phyloP scores from a whole-genome alignment of 2,113 vertebrate species.

The Chionis minor region DNA sequence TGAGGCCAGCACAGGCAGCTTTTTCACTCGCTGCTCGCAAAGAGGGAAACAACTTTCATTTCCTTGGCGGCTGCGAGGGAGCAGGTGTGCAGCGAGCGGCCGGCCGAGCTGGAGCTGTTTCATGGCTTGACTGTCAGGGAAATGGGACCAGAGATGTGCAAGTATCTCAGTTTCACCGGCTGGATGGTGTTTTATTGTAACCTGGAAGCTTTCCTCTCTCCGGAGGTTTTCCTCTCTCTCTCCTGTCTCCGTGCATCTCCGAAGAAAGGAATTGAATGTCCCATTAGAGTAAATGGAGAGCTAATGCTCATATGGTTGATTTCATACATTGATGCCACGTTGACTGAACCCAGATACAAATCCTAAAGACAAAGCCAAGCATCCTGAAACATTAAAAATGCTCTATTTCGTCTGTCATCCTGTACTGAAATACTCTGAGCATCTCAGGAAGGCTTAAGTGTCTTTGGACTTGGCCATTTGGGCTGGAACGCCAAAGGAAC shows the following conservation, averaged over 20 bases:
- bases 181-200: neutral
- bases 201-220: neutral
- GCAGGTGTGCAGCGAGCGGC: neutral
- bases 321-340: neutral
- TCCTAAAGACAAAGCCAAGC: neutral
- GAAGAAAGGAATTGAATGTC: neutral
- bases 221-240: neutral
- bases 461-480: neutral
- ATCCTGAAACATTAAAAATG: neutral
- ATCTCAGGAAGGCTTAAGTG: neutral
- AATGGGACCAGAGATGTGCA: neutral
- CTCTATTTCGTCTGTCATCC: neutral
- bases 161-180: accelerated
- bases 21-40: neutral
- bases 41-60: neutral
- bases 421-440: neutral
- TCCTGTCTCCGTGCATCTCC: neutral
- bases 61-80: neutral
- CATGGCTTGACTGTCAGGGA: neutral
- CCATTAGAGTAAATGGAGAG: neutral
- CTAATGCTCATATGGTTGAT: neutral
- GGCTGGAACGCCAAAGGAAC: neutral
- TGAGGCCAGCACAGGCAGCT: neutral
- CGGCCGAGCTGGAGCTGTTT: neutral
- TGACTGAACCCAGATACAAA: neutral